Evolutionary conservation across 1,140 invertebrate species (phyloP), one percentile per base, ranked within the genome.

Genomic region (Pissodes strobi): DNA sequence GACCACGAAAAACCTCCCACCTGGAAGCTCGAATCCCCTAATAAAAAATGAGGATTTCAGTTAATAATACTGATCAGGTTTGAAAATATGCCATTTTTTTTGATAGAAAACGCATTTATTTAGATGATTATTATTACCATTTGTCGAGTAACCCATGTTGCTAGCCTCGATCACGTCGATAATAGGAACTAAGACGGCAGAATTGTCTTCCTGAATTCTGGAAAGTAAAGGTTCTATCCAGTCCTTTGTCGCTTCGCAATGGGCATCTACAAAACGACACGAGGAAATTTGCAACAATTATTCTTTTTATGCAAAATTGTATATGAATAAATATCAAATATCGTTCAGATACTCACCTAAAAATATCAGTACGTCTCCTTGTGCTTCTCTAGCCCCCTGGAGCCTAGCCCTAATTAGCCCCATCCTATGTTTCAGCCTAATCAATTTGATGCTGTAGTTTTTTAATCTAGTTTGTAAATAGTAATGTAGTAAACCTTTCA

Each of bases 111-210:
- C 12, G 8, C n/a, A 34, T 34, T 6, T 53, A 27, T 22, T 21
- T n/a, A 18, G 19, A 8, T 41, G 43, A n/a, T 45, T 8, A 57
- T 27, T 25, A 23, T 6, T 84, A 56, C 86, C 84, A 67, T 87
- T 84, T 72, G 75, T 85, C 72, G 83, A 88, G 77, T 92, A 96
- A 70, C 89, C 87, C 71, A 98, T 86, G 22, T 87, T 94, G 72
- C 89, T 87, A 70, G 93, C 92, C 76, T 92, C 88, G 66, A 98
- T 91, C 8, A 93, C 90, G 80, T 98, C 95, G 68, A 97, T 96
- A 49, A 95, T 91, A 1, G 95, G 95, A 70, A 94, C 93, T 27
- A 97, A 76, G 10, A 96, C 92, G 10, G 88, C 86, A 13, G 83
- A 86, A 1, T 84, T 79, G 37, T 94, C 90, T 67, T 94, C 86